Evolutionary conservation across 1,140 invertebrate species (phyloP), one percentile per base, ranked within the genome.

Genomic region (Euwallacea similis): DNA sequence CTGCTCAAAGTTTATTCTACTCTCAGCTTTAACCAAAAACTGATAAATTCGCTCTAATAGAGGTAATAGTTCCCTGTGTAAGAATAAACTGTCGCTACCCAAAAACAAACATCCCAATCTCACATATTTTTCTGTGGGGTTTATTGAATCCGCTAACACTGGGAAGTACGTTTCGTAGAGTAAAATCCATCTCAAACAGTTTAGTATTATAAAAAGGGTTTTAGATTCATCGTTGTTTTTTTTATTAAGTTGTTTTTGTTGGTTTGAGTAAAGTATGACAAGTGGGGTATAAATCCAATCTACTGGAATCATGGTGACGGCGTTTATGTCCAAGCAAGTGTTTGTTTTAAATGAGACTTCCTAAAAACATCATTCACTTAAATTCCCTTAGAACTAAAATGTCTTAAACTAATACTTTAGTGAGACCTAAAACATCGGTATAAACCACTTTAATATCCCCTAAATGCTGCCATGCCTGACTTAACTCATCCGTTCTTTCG

Each of bases 201-300:
- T 84, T 58, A 72, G n/a, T 11, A 72, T 50, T 9, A 55, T 67
- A 11, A 10, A 33, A 15, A 59, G 42, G 15, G 53, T 62, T 7
- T 56, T 74, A 79, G 55, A 78, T 68, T 56, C 85, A 82, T 79
- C 77, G 84, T 81, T 68, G 82, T 81, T 16, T 80, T 74, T 73
- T 78, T 76, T 42, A 78, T 69, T 63, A 75, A 71, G n/a, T 75
- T 67, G 75, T 78, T 79, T 61, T 78, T 79, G 7, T 82, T 85
- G 83, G 42, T 83, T 86, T 2, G 84, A 81, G 66, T 89, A 89
- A 42, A 87, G 76, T 43, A 85, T 82, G 0, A 90, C 80, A 15
- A 90, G 83, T 2, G 88, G 88, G 42, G 89, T 81, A 74, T 89
- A 90, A 7, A 89, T 85, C 88, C 89, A 90, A 77, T 90, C 89